phyloP scores from a whole-genome alignment of 2,888 invertebrate species.

The Camponotus fellah region DNA sequence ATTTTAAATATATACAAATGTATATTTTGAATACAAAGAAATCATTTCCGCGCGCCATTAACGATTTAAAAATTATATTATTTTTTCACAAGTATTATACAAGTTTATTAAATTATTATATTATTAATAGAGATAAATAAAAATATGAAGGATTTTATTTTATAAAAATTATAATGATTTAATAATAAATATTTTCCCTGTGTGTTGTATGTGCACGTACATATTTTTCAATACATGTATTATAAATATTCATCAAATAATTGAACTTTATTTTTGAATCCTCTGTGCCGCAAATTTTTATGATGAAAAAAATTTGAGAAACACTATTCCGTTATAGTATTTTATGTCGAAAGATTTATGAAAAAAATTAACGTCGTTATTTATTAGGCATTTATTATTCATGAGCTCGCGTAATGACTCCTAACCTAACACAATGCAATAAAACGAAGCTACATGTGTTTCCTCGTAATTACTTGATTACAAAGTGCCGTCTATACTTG shows the following conservation, averaged over 20 bases:
- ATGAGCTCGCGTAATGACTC: neutral
- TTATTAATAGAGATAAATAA: neutral
- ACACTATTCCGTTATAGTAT: neutral
- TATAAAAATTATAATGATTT: neutral
- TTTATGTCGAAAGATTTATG: neutral
- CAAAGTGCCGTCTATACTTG: conserved; percentile 4
- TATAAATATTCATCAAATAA: neutral
- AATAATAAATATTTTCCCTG: neutral
- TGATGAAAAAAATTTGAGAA: neutral
- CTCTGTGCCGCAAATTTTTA: neutral
- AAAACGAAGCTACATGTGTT: neutral
- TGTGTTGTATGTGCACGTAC: no score
- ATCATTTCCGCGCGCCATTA: neutral
- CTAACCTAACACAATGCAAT: neutral
- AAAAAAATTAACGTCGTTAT: neutral
- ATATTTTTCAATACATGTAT: neutral
- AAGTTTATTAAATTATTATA: neutral
- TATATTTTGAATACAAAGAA: neutral
- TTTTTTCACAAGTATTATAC: neutral
- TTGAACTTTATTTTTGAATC: neutral
- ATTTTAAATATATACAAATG: no score
- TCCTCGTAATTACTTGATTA: conserved; percentile 31
- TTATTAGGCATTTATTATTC: conserved; percentile 32
- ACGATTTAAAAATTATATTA: neutral
- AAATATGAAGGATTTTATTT: neutral